Conservation (phyloP, 2,888 invertebrate species). For the Halocaridina rubra region DNA sequence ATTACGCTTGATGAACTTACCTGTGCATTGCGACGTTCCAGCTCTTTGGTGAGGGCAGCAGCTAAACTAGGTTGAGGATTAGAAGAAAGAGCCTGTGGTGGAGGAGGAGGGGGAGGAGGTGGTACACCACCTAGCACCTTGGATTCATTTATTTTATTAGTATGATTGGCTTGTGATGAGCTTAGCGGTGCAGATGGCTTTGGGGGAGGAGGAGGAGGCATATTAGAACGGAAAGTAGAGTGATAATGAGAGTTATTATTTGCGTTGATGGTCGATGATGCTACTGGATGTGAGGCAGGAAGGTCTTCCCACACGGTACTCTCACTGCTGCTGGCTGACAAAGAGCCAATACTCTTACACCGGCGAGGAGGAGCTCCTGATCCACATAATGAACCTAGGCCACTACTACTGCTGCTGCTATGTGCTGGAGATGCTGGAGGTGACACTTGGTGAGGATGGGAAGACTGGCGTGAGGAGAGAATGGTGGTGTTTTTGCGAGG, state of each 20-base stretch:
- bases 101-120: slow-evolving; percentile 50
- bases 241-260: not conserved
- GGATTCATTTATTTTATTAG: too few relatives aligned
- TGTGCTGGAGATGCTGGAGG: slow-evolving; percentile 54
- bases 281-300: not conserved
- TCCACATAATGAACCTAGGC: slow-evolving; percentile 44
- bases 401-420: slow-evolving; percentile 55
- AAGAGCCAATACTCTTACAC: slow-evolving; percentile 51
- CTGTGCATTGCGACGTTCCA: slow-evolving; percentile 45
- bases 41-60: slow-evolving; percentile 42
- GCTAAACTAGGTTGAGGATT: slow-evolving; percentile 32
- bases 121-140: slow-evolving; percentile 16
- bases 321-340: slow-evolving; percentile 52
- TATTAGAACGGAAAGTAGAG: slow-evolving; percentile 6
- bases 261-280: not conserved
- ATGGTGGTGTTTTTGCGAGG: slow-evolving; percentile 53
- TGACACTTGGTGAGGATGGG: slow-evolving; percentile 28
- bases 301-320: slow-evolving; percentile 47
- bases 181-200: slow-evolving; percentile 43
- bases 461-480: slow-evolving; percentile 13
- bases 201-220: slow-evolving; percentile 45
- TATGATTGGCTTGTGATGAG: slow-evolving; percentile 24
- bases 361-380: slow-evolving; percentile 41
- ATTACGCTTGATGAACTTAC: too few relatives aligned
- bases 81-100: slow-evolving; percentile 28